Percentiles rank a stretch among this genome's conserved stretches.
phyloP scores from a whole-genome alignment of 2,113 vertebrate species.

The Orcinus orca region DNA sequence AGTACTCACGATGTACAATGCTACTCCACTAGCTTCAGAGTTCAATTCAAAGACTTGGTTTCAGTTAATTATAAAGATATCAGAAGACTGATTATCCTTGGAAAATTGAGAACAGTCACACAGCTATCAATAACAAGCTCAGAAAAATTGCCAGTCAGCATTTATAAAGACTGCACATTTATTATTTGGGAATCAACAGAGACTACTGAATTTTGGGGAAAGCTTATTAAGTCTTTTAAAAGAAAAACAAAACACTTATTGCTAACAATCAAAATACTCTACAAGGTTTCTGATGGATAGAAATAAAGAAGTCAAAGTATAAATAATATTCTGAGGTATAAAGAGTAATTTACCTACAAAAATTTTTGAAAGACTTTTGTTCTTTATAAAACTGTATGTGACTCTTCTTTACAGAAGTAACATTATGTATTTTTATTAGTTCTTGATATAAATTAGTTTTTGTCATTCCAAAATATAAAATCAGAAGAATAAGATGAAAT shows the following conservation, averaged over 20 bases:
- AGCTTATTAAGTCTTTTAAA: not conserved
- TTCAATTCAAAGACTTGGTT: slow-evolving; percentile 48
- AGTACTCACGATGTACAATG: not conserved
- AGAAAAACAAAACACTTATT: slow-evolving; percentile 33
- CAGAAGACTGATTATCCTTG: slow-evolving; percentile 37
- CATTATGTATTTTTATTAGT: not conserved
- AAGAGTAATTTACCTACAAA: not conserved
- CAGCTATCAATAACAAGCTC: slow-evolving; percentile 11
- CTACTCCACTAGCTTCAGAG: not conserved
- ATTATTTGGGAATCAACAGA: not conserved
- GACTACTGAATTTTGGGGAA: not conserved
- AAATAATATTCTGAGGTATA: not conserved
- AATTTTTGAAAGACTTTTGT: not conserved
- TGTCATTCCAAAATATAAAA: not conserved
- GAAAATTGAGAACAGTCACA: slow-evolving; percentile 16
- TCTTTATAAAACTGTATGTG: not conserved
- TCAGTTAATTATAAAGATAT: slow-evolving; percentile 58
- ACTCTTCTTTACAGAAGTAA: not conserved
- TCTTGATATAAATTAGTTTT: not conserved
- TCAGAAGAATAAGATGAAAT: not conserved
- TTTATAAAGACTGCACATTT: slow-evolving; percentile 21
- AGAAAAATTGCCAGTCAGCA: slow-evolving; percentile 25
- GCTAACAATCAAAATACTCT: slow-evolving; percentile 11
- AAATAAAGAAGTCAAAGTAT: not conserved
- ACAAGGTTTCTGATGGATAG: not conserved